Evolutionary conservation across 1,140 invertebrate species (phyloP).

Genomic region (Elymnias hypermnestra): DNA sequence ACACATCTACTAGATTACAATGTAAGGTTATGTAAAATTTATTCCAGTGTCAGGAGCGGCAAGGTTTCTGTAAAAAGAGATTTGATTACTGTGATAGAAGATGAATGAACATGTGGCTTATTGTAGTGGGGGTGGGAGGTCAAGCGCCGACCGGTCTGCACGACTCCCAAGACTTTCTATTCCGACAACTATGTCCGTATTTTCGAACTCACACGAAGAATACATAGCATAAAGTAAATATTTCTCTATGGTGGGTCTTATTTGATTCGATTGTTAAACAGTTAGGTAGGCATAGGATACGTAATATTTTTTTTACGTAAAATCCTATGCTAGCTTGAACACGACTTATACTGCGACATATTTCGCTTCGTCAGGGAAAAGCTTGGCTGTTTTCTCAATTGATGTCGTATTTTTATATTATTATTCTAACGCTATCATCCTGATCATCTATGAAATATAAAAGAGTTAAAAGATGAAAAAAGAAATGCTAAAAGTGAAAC

Average conservation of each 20-base stretch:
- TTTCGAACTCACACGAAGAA: slow-evolving; percentile 17
- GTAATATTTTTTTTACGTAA: too few species aligned
- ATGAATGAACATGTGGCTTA: slow-evolving; percentile 25
- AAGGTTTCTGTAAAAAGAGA: background rate
- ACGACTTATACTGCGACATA: too few species aligned
- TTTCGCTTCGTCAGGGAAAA: too few species aligned
- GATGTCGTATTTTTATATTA: too few species aligned
- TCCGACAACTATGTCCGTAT: slow-evolving; percentile 33
- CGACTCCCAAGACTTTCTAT: slow-evolving; percentile 48
- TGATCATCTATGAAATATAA: too few species aligned
- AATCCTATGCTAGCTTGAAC: too few species aligned
- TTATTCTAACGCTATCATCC: too few species aligned
- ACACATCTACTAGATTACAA: too few species aligned
- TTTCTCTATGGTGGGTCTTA: slow-evolving; percentile 14
- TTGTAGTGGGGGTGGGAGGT: slow-evolving; percentile 24
- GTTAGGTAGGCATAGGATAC: background rate
- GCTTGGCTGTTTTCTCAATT: too few species aligned
- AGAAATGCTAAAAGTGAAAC: too few species aligned
- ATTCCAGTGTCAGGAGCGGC: background rate
- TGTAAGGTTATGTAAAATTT: background rate
- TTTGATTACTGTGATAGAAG: slow-evolving; percentile 12
- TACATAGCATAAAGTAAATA: slow-evolving; percentile 24
- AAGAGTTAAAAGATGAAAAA: too few species aligned
- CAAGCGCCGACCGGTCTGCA: slow-evolving; percentile 36
- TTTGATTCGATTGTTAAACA: slow-evolving; percentile 8